Conservation (phyloP, 2,888 invertebrate species). For the Xestia ashworthii region DNA sequence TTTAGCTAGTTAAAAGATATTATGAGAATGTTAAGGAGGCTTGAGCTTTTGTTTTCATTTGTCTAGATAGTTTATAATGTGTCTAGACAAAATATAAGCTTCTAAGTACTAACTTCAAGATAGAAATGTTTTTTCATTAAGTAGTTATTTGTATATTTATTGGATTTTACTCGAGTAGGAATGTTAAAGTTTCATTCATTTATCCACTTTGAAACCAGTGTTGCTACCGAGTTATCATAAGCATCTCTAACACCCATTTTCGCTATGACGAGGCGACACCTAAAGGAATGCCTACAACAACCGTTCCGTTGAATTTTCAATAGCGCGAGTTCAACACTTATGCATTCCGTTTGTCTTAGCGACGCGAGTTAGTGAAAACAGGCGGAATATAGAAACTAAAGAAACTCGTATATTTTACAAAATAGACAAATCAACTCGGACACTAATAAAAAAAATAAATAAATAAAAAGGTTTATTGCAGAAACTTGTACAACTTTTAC, state of each 20-base stretch:
- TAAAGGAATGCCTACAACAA: background rate
- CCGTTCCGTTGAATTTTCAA: background rate
- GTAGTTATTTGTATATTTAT: no score
- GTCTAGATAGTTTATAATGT: background rate
- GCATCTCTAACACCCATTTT: background rate
- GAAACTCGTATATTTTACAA: background rate
- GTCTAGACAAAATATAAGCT: background rate
- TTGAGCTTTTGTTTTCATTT: background rate
- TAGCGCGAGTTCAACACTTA: background rate
- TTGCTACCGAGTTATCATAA: conserved; percentile 10
- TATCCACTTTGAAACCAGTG: background rate
- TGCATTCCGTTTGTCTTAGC: background rate
- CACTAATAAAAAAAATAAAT: no score
- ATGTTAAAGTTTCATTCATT: background rate
- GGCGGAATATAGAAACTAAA: background rate
- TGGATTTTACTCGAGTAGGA: background rate
- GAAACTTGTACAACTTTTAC: no score
- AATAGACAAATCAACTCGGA: background rate
- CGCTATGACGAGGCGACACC: background rate
- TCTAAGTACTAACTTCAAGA: background rate
- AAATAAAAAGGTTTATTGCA: no score
- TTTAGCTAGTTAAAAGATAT: background rate
- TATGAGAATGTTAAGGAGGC: background rate
- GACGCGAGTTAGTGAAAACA: background rate
- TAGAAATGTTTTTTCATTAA: background rate